Conservation (phyloP, 2,113 vertebrate species). For the Shinisaurus crocodilurus region DNA sequence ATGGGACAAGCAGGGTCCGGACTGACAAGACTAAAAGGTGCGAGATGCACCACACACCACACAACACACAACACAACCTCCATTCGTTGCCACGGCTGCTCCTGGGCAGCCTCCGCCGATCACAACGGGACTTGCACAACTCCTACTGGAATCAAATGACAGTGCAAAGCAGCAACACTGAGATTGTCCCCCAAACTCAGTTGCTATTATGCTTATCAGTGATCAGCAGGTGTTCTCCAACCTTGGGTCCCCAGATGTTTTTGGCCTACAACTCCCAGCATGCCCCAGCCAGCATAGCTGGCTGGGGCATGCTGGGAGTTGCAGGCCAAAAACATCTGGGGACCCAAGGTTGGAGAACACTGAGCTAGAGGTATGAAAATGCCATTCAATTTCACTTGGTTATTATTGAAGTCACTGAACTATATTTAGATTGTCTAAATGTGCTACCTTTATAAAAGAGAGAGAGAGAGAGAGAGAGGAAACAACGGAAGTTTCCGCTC, state of each 20-base stretch:
- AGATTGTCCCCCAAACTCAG: neutral
- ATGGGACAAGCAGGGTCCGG: neutral
- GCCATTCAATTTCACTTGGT: neutral
- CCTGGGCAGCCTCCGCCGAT: neutral
- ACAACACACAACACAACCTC: neutral
- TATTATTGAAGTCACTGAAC: neutral
- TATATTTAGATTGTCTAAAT: neutral
- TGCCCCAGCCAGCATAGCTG: no score
- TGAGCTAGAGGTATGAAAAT: neutral
- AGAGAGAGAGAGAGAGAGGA: neutral
- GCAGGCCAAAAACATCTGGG: no score
- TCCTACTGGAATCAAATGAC: neutral
- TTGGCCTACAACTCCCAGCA: no score
- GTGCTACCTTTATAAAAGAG: neutral
- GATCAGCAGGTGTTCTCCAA: neutral
- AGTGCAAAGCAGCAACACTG: no score
- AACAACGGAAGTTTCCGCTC: neutral
- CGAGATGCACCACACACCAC: no score
- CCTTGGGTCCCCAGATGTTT: no score
- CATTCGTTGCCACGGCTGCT: neutral
- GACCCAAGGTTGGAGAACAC: no score
- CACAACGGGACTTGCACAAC: neutral
- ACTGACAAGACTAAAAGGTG: neutral
- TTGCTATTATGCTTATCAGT: no score
- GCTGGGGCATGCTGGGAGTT: no score